These are phyloP conservation scores for Brachionus asplanchnoidis DNA, from an alignment of 1,140 invertebrate genomes.

Conservation along the genomic window DNA sequence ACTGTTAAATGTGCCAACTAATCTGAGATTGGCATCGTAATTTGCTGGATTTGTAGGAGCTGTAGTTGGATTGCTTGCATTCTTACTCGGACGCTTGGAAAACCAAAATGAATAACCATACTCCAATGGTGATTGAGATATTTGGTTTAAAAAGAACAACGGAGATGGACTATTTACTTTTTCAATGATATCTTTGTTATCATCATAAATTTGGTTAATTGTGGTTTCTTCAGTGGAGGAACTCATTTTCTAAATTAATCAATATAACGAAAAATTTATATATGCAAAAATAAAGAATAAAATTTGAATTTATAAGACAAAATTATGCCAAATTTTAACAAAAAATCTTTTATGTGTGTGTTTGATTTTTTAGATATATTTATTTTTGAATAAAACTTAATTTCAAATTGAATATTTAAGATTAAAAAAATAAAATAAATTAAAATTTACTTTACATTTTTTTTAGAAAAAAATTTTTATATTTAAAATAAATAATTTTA, in stretches of 20 bases:
- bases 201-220: not conserved
- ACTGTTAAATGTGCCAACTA: conserved; percentile 42
- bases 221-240: not conserved
- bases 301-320: not conserved
- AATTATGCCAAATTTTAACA: not conserved
- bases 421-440: too few relatives aligned
- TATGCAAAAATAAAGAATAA: not conserved
- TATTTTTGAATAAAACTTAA: not conserved
- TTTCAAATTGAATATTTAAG: not conserved
- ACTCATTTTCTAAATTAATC: not conserved
- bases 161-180: conserved; percentile 6
- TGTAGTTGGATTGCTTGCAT: not conserved
- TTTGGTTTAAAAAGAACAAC: not conserved
- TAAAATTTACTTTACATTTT: not conserved
- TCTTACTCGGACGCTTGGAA: conserved; percentile 32
- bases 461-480: too few relatives aligned
- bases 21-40: conserved; percentile 39
- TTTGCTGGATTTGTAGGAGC: not conserved
- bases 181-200: not conserved
- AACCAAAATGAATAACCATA: conserved; percentile 41
- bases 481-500: too few relatives aligned
- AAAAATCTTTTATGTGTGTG: not conserved
- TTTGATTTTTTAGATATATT: not conserved
- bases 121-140: not conserved
- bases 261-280: not conserved